Base-by-base conservation (phyloP, 2,797 vertebrate genomes). In the Protosalanx chinensis region DNA sequence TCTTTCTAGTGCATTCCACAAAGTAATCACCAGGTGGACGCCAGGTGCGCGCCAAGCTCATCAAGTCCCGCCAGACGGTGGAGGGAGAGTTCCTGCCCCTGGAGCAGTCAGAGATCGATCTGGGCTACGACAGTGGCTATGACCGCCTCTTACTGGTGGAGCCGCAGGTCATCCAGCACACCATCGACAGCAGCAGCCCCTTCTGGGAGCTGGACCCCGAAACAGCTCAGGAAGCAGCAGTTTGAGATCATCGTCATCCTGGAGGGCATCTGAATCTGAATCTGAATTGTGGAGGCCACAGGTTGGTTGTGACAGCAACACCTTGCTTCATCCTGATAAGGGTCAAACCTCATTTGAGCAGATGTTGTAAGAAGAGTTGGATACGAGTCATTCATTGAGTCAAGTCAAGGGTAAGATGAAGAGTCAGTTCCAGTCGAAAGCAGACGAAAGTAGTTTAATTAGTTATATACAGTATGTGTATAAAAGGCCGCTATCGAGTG, bases 181-280 rank as follows among this genome's bases (percentile, higher is more conserved):
- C 81, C 33, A 88, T 86, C 68, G 82, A 87, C 72, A 81, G 75
- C 0, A 84, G 78, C 66, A 88, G 88, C 72, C 84, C 81, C 0
- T 86, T 87, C 53, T 88, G 88, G 66, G 80, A 89, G 20, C 80
- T 88, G 49, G 85, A 76, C 0, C 80, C 84, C 0, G 70, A 84
- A 84, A 64, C 86, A 85, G 66, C 85, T 88, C 35, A 79, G 76
- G 77, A 72, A 78, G 1, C 84, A 89, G 57, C 84, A 90, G 60
- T 89, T 89, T 68, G 85, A 90, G 77, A 90, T 88, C 23, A 88
- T 90, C 0, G 72, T 88, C 18, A 89, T 89, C 46, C 74, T 88
- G 74, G 85, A 91, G 53, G 88, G 86, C 51, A 27, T 27, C 23
- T 27, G 23, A 27, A 27, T 27, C 23, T 27, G 23, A 27, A 27